Evolutionary conservation across 2,888 invertebrate genomes (phyloP).

Genomic region (Acholoe squamosa): DNA sequence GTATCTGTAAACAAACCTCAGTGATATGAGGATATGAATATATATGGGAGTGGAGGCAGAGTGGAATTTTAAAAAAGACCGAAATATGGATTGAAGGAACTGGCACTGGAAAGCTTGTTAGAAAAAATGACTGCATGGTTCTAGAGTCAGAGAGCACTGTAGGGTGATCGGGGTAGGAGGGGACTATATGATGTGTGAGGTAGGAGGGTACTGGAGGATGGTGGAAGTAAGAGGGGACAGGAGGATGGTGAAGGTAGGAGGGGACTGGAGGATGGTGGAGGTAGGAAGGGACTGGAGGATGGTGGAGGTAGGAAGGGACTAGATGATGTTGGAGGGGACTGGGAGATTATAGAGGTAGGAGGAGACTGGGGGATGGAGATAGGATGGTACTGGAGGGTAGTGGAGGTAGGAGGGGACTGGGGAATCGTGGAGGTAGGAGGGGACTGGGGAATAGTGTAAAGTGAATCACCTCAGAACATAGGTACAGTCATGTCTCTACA

Average conservation of each 20-base stretch:
- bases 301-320: background rate
- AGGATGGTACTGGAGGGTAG: background rate
- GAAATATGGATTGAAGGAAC: too few relatives aligned
- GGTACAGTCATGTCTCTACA: too few relatives aligned
- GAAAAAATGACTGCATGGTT: too few relatives aligned
- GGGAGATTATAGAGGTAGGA: background rate
- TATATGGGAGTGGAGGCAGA: background rate
- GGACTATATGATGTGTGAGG: too few relatives aligned
- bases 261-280: background rate
- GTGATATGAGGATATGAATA: background rate
- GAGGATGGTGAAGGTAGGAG: background rate
- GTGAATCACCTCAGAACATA: too few relatives aligned
- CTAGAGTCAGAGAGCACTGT: too few relatives aligned
- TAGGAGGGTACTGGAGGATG: background rate
- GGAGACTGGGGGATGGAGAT: background rate
- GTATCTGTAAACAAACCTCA: background rate
- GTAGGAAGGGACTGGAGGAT: background rate
- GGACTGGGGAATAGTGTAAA: too few relatives aligned
- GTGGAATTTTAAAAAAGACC: too few relatives aligned
- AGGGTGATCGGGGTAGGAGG: too few relatives aligned
- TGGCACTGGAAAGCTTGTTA: too few relatives aligned
- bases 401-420: background rate
- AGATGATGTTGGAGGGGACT: too few relatives aligned
- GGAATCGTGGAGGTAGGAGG: background rate
- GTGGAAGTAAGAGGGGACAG: background rate